Evolutionary conservation across 2,888 invertebrate species (phyloP), one percentile per base, ranked within the genome.

Genomic region (Caprella mutica): DNA sequence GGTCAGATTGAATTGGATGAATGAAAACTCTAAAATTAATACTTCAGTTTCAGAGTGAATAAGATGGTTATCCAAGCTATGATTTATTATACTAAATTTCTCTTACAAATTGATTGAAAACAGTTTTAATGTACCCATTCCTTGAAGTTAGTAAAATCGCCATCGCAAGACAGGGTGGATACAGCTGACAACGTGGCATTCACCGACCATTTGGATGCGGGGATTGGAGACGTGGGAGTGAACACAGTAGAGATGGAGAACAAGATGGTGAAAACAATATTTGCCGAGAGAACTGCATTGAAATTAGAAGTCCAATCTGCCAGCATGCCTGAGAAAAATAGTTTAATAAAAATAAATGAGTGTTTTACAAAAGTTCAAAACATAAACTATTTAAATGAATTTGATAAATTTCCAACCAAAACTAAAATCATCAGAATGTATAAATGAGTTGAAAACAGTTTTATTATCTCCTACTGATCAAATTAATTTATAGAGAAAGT

Each of bases 201-300:
- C 5, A 30, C 19, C 19, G 19, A 19, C 19, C 30, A 30, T 27
- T 30, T 30, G 48, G 27, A 19, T 12, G 30, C 5, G n/a, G 4
- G 5, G 9, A n/a, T 3, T 1, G 21, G 23, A 19, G 21, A 4
- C n/a, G 19, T 6, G 14, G 48, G 48, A 12, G 30, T 48, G 30
- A 48, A 48, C 17, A 48, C 48, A 1, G 48, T 29, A 3, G 48
- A 27, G n/a, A 48, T 5, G 48, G 29, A 30, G 48, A 48, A 48
- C 5, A 48, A 9, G 2, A 48, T 30, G 2, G 48, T 48, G 23
- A 48, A 23, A 30, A 3, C 30, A 14, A 48, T 48, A 30, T 48
- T 48, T 19, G 29, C 19, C 5, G 30, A 14, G 17, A 48, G 30
- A 12, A 48, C 17, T 19, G 48, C 48, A 19, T 48, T 48, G 48